A percentile compares a stretch with the other conserved stretches of the same genome.
phyloP scores from a whole-genome alignment of 2,113 vertebrate species.

The Rhizomys pruinosus region DNA sequence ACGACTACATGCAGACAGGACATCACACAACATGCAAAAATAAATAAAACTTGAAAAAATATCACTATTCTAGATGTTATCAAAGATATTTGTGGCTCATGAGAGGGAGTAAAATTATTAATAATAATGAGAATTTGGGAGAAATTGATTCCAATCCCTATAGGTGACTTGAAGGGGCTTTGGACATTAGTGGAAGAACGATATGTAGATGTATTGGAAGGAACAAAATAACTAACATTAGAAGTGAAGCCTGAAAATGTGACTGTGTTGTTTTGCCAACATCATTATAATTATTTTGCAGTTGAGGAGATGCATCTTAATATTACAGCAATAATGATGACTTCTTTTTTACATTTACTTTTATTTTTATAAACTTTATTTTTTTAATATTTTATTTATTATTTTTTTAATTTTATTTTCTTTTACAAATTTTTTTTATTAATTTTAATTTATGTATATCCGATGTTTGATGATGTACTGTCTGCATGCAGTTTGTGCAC shows the following conservation, averaged over 20 bases:
- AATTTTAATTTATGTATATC: no score
- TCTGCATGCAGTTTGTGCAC: no score
- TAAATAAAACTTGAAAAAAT: no score
- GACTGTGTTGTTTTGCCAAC: neutral
- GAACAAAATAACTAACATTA: neutral
- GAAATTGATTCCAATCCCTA: neutral
- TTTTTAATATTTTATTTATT: no score
- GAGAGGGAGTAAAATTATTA: neutral
- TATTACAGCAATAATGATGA: no score
- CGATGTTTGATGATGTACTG: no score
- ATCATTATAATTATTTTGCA: neutral
- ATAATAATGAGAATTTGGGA: neutral
- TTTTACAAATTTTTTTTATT: no score
- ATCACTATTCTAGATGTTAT: neutral
- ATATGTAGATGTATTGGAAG: neutral
- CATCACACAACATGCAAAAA: no score
- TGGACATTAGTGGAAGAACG: neutral
- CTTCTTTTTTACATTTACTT: neutral
- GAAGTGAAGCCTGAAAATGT: neutral
- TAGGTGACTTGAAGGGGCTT: neutral
- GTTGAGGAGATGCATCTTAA: neutral
- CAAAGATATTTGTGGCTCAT: neutral
- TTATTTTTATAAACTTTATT: no score
- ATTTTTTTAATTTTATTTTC: no score
- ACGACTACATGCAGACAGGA: no score